Base-by-base conservation (phyloP, 2,888 invertebrate genomes). In the Amphiduros pacificus region DNA sequence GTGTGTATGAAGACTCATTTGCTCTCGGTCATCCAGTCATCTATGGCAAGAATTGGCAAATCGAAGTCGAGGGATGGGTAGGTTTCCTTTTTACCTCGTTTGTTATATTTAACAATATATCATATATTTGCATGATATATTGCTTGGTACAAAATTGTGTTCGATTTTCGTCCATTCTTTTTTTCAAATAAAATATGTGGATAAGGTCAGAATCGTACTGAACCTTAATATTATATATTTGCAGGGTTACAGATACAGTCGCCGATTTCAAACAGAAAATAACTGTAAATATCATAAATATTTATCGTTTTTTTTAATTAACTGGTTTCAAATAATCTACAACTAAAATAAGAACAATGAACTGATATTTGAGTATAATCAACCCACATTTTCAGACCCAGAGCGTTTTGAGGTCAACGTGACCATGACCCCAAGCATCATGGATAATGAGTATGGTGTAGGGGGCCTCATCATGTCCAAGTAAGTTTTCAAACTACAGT, bases 391-490 rank as follows among this genome's bases (percentile, higher is more conserved):
- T n/a, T n/a, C 69, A 83, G 83, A 94, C 82, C 94, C 94, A 83
- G 94, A 94, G 0, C 86, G 94, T 71, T 95, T 92, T 79, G 95
- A 96, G 90, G 92, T 94, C 0, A 95, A 96, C 82, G 93, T 97
- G 0, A 94, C 94, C 0, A 94, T 94, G 90, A 92, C 94, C 0
- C 91, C 94, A 0, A 94, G 93, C 82, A 91, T 96, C 85, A 91
- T 94, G 81, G 91, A 91, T 75, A 90, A 90, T 22, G 93, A 93
- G 74, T 88, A 86, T 6, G 93, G 85, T 76, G 89, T 97, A 75
- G 87, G 89, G 76, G 96, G 96, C 0, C 88, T 89, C 0, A 88
- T 96, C 1, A 91, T 92, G 88, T 94, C 96, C 0, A 97, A 96
- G 87, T 83, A 75, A 54, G 60, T 61, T 9, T 27, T 11, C 5